These are phyloP conservation scores for Conus betulinus DNA, from an alignment of 1,140 invertebrate genomes.

Conservation along the genomic window DNA sequence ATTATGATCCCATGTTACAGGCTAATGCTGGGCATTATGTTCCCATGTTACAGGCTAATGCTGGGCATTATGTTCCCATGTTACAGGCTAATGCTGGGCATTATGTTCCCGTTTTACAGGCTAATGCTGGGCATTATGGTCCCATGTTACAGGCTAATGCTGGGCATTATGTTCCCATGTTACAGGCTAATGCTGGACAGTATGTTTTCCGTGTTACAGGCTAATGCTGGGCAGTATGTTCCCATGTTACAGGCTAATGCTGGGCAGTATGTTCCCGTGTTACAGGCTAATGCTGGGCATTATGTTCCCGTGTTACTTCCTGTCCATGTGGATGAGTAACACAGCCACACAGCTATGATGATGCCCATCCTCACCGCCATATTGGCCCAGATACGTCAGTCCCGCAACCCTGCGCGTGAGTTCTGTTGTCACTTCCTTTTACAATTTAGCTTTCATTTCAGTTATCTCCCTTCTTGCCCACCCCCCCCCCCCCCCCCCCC, in stretches of 20 bases:
- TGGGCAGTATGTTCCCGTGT: too few species aligned
- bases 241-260: too few species aligned
- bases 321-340: constrained; percentile 76
- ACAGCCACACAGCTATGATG: constrained; percentile 75
- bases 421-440: neutral
- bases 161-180: too few species aligned
- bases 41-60: too few species aligned
- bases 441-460: neutral
- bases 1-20: too few species aligned
- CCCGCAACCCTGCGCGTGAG: constrained; percentile 35
- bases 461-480: too few species aligned
- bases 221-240: too few species aligned
- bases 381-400: constrained; percentile 60
- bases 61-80: constrained; percentile 72
- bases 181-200: too few species aligned
- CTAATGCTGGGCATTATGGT: constrained; percentile 73
- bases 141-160: too few species aligned
- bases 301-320: constrained; percentile 72
- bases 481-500: too few species aligned
- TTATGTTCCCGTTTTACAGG: constrained; percentile 74
- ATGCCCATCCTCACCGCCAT: constrained; percentile 72
- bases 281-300: constrained; percentile 69
- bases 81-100: constrained; percentile 76
- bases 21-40: constrained; percentile 48
- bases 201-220: too few species aligned